These are phyloP conservation scores for Syrista parreyssii DNA, from an alignment of 2,888 invertebrate genomes.

Conservation along the genomic window DNA sequence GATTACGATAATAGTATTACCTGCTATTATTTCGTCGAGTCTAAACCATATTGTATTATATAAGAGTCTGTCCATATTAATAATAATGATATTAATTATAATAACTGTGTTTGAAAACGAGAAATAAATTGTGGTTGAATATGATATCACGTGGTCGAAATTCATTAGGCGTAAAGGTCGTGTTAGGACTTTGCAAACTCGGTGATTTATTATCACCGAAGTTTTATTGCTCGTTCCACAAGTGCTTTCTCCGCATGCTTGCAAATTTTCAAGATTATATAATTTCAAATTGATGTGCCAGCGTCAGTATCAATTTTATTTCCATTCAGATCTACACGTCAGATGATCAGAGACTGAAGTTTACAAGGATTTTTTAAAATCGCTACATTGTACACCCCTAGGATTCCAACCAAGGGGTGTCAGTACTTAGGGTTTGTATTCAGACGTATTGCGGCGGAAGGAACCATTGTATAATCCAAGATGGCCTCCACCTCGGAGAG, in stretches of 20 bases:
- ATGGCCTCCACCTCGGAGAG: constrained; percentile 70
- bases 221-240: background rate
- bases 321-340: background rate
- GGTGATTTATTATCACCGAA: background rate
- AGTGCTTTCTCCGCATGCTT: background rate
- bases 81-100: constrained; percentile 66
- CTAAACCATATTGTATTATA: constrained; percentile 61
- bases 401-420: constrained; percentile 53
- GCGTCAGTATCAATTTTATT: background rate
- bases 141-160: constrained; percentile 49
- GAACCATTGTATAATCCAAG: constrained; percentile 69
- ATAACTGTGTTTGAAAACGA: constrained; percentile 68
- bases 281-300: background rate
- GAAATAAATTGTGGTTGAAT: constrained; percentile 68
- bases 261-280: background rate
- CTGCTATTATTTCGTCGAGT: constrained; percentile 65
- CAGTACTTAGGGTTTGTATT: constrained; percentile 59
- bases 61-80: constrained; percentile 67
- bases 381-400: constrained; percentile 41
- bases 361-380: background rate
- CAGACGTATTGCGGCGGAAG: constrained; percentile 63
- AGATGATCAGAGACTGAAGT: background rate
- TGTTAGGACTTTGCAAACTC: background rate
- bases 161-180: background rate
- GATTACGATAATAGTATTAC: constrained; percentile 65